Evolutionary conservation across 2,113 vertebrate species (phyloP).

Genomic region (Nicator chloris): DNA sequence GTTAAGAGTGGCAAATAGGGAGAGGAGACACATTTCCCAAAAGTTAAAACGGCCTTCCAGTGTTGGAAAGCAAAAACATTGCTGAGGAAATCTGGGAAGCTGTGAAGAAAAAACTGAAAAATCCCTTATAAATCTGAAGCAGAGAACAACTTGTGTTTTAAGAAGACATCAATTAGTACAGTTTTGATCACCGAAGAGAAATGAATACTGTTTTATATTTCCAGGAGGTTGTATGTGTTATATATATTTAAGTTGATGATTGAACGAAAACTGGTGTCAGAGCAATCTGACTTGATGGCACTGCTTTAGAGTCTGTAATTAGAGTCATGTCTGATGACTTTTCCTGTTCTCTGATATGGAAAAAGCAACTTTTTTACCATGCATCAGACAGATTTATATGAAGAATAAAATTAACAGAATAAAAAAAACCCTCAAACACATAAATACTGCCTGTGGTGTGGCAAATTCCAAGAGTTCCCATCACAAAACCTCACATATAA

Average conservation of each 20-base stretch:
- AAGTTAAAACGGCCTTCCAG: background rate
- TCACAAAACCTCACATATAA: background rate
- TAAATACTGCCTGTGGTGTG: background rate
- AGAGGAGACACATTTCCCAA: background rate
- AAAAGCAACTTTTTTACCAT: background rate
- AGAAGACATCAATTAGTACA: background rate
- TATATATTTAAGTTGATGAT: background rate
- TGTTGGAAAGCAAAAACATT: background rate
- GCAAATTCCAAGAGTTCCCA: background rate
- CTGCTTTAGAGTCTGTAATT: background rate
- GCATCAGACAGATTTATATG: background rate
- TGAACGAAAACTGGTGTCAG: background rate
- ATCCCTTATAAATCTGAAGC: background rate
- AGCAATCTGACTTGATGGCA: background rate
- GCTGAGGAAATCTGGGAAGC: background rate
- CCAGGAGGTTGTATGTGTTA: background rate
- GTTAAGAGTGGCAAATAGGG: background rate
- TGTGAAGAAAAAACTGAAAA: background rate
- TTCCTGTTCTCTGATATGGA: background rate
- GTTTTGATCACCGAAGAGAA: background rate
- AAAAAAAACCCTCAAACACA: background rate
- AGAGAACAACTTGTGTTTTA: background rate
- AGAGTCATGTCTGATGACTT: background rate
- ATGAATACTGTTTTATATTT: background rate
- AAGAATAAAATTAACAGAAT: background rate